Conservation (phyloP, 1,140 invertebrate species). For the Delia radicum region DNA sequence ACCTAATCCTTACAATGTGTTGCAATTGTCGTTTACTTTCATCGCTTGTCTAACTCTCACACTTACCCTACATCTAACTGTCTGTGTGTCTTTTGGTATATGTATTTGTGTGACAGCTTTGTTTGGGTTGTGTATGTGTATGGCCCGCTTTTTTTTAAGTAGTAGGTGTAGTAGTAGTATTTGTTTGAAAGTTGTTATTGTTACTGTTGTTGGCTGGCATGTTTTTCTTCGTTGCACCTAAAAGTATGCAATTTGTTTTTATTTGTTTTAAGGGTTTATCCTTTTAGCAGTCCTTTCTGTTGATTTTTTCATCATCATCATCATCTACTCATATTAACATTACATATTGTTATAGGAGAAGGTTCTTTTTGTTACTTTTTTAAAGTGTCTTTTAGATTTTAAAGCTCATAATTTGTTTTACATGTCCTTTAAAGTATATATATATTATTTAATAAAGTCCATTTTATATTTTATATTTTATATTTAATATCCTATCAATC, state of each 20-base stretch:
- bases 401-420: too few species aligned
- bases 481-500: too few species aligned
- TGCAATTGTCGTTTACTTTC: slow-evolving; percentile 4
- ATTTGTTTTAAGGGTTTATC: not conserved
- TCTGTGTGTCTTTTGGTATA: too few species aligned
- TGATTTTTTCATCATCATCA: too few species aligned
- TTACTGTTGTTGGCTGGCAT: not conserved
- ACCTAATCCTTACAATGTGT: slow-evolving; percentile 10
- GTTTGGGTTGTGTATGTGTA: not conserved
- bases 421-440: not conserved
- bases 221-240: not conserved
- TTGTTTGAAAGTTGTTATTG: not conserved
- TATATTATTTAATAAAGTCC: too few species aligned
- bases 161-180: not conserved
- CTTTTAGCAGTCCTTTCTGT: too few species aligned
- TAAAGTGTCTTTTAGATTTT: not conserved
- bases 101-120: not conserved
- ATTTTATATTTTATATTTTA: too few species aligned
- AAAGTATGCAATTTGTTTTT: slow-evolving; percentile 20
- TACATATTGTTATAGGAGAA: too few species aligned
- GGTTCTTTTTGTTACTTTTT: too few species aligned
- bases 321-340: too few species aligned
- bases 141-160: not conserved
- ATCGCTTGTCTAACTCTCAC: not conserved
- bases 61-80: too few species aligned